Evolutionary conservation across 2,888 invertebrate genomes (phyloP), one percentile per base, ranked within the genome.

Genomic region (Latrodectus elegans): DNA sequence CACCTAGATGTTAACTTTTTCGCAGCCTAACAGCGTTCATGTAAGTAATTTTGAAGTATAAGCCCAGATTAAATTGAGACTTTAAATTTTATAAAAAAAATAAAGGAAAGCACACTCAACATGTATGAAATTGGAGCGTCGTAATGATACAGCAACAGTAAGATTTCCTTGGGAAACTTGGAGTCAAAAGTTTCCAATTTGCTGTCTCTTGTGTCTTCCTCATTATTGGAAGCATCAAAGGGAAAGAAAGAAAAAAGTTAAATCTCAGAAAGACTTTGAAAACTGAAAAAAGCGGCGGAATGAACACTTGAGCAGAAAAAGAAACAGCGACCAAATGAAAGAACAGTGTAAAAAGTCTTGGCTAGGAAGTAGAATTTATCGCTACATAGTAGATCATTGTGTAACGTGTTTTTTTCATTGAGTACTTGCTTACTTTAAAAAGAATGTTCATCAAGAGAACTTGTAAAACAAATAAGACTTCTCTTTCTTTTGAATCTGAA

Each of bases 401-500:
- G 67, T 80, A 80, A 72, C 51, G 26, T 22, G 38, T 22, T n/a
- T 71, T 79, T 68, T 72, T 51, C 17, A 51, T 51, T 67, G 49
- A 51, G 71, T n/a, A 51, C 8, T 17, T 17, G 51, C 78, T 80
- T 72, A 64, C 64, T 80, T 51, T 80, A 49, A 22, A 64, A 72
- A 38, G 38, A 38, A 51, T n/a, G 65, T 72, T 72, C 14, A 0
- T 71, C 17, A 55, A 80, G 72, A 22, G 51, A n/a, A 64, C 65
- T 80, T 51, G 38, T 17, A 22, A 80, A 17, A 64, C 65, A 65
- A 80, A 72, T 72, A 80, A 80, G 72, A 73, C 73, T 68, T 64
- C 51, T 38, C 38, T 38, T 76, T 51, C n/a, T 67, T 64, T 74
- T 52, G 17, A 76, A 49, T 76, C 38, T 6, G 6, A 38, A 38